Evolutionary conservation across 2,113 vertebrate genomes (phyloP), one percentile per base, ranked within the genome.

Genomic region (Ceyx margarethae): DNA sequence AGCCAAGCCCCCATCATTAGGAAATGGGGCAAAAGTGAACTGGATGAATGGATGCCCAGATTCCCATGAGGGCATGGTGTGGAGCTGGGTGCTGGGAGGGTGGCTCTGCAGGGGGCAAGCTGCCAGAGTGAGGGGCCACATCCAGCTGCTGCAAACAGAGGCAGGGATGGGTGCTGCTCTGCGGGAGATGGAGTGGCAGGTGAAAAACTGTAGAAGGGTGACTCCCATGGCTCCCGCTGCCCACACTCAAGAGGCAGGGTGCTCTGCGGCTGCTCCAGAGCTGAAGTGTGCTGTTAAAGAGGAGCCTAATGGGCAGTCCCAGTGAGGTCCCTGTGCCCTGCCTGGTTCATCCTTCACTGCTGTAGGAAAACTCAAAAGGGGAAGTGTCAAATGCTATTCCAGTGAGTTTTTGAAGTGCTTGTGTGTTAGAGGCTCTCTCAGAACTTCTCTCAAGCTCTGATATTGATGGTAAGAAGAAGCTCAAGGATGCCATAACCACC

Each of bases 171-270:
- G 54, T 31, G 71, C 80, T 66, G 65, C 89, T 1, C 23, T 8
- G 79, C 2, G 4, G 81, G 66, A 74, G 69, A 62, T 14, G 31
- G 76, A 62, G 53, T 78, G 85, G 91, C 95, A 95, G 77, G 82
- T 90, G 90, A 79, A 60, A 86, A 79, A 64, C 68, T 83, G 33
- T 29, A 58, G 64, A 45, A 54, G 45, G 69, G 62, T 93, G 94
- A 93, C 76, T 95, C 89, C 85, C 1, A 2, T 0, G 0, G 81
- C 5, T 61, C 64, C 37, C 9, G 3, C 73, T 48, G 56, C 67
- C 26, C 74, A 85, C 53, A 69, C 50, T 10, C 31, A 25, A 75
- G 46, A 69, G 12, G 72, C 25, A 72, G 77, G 37, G 25, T 18
- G 72, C 68, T 69, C 48, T 22, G 35, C 42, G n/a, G 42, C 43